These are phyloP conservation scores for Baryphthengus martii DNA, from an alignment of 2,113 vertebrate genomes.

Conservation along the genomic window DNA sequence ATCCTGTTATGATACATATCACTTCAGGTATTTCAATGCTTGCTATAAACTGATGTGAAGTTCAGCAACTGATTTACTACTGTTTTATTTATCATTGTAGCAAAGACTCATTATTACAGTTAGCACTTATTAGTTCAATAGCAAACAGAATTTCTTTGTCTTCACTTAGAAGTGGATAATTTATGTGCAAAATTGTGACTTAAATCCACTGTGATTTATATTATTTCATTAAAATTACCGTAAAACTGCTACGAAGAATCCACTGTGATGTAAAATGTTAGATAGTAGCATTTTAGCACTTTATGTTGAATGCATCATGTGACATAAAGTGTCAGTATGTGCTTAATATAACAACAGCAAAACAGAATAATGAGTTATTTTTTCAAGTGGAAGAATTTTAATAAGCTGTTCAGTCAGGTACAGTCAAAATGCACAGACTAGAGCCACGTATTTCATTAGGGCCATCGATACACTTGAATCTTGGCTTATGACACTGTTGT, in stretches of 20 bases:
- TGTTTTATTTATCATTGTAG: slow-evolving; percentile 9
- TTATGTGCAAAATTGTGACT: not conserved
- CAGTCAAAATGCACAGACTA: not conserved
- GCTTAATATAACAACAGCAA: not conserved
- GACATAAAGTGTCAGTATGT: not conserved
- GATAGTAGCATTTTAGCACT: not conserved
- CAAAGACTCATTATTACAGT: slow-evolving; percentile 36
- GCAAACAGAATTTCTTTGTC: slow-evolving; percentile 32
- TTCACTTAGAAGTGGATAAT: not conserved
- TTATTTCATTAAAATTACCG: not conserved
- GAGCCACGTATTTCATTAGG: not conserved
- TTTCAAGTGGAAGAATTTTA: not conserved
- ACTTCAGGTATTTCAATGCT: slow-evolving; percentile 11
- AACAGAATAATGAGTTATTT: not conserved
- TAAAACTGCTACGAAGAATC: not conserved
- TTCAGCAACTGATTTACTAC: not conserved
- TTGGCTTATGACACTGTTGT: not conserved
- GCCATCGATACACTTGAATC: not conserved
- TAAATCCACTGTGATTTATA: not conserved
- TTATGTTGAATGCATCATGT: not conserved
- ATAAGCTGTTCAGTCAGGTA: not conserved
- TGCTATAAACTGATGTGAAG: not conserved
- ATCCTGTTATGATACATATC: not conserved
- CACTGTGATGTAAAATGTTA: not conserved
- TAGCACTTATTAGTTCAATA: not conserved